These are phyloP conservation scores for Calameuta idolon DNA, from an alignment of 2,888 invertebrate genomes.

Conservation along the genomic window DNA sequence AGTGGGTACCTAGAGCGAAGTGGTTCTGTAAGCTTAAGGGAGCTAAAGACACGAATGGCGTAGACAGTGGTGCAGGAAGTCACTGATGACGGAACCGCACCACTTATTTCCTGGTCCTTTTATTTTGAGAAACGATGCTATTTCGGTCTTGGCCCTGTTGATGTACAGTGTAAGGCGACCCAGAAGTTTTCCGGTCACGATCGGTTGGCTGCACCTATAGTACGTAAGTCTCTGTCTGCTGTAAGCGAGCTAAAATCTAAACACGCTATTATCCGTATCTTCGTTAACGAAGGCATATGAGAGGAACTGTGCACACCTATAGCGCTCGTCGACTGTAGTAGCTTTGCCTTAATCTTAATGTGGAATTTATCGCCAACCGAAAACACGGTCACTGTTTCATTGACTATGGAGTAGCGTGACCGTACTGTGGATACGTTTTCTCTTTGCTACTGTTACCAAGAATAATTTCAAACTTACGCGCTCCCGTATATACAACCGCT, in stretches of 20 bases:
- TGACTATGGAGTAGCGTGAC: conserved; percentile 6
- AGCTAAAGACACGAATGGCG: background rate
- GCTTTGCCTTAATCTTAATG: conserved; percentile 10
- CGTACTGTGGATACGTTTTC: conserved; percentile 10
- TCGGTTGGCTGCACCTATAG: background rate
- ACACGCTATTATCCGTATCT: background rate
- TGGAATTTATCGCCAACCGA: conserved; percentile 29
- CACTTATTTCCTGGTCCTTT: conserved; percentile 31
- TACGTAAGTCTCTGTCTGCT: background rate
- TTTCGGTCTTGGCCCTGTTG: background rate
- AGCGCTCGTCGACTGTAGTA: background rate
- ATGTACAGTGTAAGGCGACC: background rate
- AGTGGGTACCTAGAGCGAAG: background rate
- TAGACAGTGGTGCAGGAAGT: conserved; percentile 27
- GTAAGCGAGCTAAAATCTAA: background rate
- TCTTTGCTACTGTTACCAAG: conserved; percentile 14
- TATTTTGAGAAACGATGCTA: conserved; percentile 8
- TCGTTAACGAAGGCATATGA: background rate
- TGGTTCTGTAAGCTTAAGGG: background rate
- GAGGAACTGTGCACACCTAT: background rate
- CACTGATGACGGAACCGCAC: conserved; percentile 37
- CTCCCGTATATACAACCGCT: background rate
- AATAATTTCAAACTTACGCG: background rate
- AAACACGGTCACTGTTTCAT: background rate
- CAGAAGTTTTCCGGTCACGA: background rate